Evolutionary conservation across 2,113 vertebrate genomes (phyloP).

Genomic region (Asarcornis scutulata): DNA sequence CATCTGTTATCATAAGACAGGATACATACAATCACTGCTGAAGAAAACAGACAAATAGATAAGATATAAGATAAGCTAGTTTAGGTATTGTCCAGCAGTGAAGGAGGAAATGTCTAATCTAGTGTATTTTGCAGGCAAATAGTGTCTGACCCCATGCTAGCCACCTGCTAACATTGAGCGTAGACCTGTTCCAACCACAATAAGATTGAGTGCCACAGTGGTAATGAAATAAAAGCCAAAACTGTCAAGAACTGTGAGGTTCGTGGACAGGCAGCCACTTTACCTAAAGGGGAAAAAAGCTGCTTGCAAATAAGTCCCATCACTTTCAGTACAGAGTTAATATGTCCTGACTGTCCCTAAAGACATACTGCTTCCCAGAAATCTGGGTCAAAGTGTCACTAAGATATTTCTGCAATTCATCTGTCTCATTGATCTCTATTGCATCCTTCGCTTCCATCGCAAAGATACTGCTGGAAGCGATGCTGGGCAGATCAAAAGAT

Average conservation of each 20-base stretch:
- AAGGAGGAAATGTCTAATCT: neutral
- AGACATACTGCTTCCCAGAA: neutral
- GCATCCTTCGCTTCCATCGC: neutral
- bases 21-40: neutral
- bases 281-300: neutral
- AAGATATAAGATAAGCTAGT: neutral
- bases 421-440: neutral
- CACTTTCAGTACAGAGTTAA: neutral
- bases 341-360: neutral
- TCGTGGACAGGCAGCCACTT: neutral
- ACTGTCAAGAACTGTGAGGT: neutral
- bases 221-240: neutral
- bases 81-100: neutral
- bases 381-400: neutral
- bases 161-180: neutral
- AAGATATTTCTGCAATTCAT: neutral
- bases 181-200: neutral
- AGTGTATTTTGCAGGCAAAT: neutral
- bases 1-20: conserved; percentile 10
- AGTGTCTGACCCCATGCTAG: neutral
- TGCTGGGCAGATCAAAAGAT: neutral
- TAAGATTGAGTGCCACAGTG: neutral
- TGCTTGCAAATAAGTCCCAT: neutral
- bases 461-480: neutral
- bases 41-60: neutral